Percentiles rank a stretch among this genome's conserved stretches.
These are phyloP conservation scores for Nomada ferruginata DNA, from an alignment of 2,888 invertebrate species.

Conservation along the genomic window DNA sequence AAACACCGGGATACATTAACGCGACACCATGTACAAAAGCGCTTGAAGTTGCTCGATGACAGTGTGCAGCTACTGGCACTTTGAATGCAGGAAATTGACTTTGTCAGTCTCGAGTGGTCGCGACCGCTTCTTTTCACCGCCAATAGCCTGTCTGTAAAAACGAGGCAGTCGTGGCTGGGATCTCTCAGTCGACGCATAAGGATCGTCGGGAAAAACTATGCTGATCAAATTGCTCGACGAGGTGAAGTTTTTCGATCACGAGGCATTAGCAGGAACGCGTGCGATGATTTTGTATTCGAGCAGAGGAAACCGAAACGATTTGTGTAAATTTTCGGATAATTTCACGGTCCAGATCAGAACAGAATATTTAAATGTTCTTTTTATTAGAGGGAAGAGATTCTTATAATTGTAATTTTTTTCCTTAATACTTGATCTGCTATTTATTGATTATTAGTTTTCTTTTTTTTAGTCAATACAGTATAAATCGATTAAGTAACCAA, in stretches of 20 bases:
- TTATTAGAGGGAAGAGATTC: not conserved
- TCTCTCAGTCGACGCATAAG: conserved; percentile 17
- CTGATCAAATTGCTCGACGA: not conserved
- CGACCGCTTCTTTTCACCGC: conserved; percentile 58
- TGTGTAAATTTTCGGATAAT: too few relatives aligned
- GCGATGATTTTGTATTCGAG: not conserved
- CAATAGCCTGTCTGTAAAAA: conserved; percentile 62
- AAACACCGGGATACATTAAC: conserved; percentile 44
- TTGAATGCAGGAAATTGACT: conserved; percentile 63
- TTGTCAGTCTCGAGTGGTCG: conserved; percentile 60
- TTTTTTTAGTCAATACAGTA: too few relatives aligned
- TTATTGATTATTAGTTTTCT: too few relatives aligned
- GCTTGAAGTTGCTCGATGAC: conserved; percentile 48
- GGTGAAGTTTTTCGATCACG: not conserved
- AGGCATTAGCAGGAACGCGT: not conserved
- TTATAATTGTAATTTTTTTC: too few relatives aligned
- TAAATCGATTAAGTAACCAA: too few relatives aligned
- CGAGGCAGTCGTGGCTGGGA: conserved; percentile 28
- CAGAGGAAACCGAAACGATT: not conserved
- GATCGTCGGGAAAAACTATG: conserved; percentile 2
- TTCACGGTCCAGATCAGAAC: not conserved
- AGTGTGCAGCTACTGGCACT: conserved; percentile 52
- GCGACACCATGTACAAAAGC: conserved; percentile 41
- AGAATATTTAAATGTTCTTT: not conserved
- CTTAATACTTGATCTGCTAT: too few relatives aligned